Evolutionary conservation across 2,113 vertebrate genomes (phyloP).

Genomic region (Prinia subflava): DNA sequence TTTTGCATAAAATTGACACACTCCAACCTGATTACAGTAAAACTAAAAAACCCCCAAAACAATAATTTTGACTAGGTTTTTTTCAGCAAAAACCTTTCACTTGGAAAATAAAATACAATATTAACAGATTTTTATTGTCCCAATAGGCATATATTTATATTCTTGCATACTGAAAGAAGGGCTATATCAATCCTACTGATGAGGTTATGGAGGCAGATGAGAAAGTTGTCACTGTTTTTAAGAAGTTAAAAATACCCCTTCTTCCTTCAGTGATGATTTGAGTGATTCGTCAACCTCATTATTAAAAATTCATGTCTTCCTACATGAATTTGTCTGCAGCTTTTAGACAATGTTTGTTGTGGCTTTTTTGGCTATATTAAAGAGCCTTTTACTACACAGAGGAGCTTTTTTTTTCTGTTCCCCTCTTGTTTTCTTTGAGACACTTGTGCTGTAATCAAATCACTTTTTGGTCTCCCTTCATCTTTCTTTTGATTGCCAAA

Average conservation of each 20-base stretch:
- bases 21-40: background rate
- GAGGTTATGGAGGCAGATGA: background rate
- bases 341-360: background rate
- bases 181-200: background rate
- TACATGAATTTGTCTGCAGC: background rate
- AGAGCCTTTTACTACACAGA: background rate
- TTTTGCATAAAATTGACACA: background rate
- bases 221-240: background rate
- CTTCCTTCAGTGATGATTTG: background rate
- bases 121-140: background rate
- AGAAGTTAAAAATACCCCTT: background rate
- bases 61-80: background rate
- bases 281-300: background rate
- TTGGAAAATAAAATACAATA: background rate
- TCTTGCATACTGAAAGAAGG: background rate
- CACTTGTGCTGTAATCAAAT: background rate
- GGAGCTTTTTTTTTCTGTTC: background rate
- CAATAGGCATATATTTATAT: background rate
- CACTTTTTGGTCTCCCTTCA: conserved; percentile 10
- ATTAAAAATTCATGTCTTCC: conserved; percentile 24
- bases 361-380: background rate
- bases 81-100: background rate
- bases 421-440: background rate
- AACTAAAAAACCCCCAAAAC: background rate
- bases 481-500: background rate